A percentile compares a stretch with the other conserved stretches of the same genome.
Conservation (phyloP, 2,113 vertebrate genomes). For the Grantiella picta region DNA sequence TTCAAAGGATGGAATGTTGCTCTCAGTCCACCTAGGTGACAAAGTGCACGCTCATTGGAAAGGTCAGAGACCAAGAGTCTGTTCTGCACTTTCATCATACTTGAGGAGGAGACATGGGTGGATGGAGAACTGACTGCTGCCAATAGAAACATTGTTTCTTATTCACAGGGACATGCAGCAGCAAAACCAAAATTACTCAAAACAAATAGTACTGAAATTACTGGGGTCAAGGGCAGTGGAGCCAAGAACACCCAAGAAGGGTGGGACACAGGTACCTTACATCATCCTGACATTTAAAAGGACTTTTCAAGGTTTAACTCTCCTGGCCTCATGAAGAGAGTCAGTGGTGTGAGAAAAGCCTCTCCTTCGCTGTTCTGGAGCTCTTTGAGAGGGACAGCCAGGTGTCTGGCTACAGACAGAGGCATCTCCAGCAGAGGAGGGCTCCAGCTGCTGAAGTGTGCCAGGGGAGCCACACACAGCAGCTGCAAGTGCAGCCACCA, state of each 20-base stretch:
- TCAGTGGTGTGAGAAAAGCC: neutral
- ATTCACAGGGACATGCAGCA: constrained; percentile 51
- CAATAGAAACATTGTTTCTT: constrained; percentile 57
- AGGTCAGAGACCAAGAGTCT: neutral
- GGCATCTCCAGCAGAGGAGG: neutral
- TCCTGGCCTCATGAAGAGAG: neutral
- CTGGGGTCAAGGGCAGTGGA: constrained; percentile 45
- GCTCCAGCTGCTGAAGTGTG: neutral
- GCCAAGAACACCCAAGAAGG: constrained; percentile 59
- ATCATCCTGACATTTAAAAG: constrained; percentile 21
- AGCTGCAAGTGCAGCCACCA: neutral
- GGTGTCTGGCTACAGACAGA: neutral
- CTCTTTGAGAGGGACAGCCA: neutral
- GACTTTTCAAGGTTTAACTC: neutral
- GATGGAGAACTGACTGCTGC: constrained; percentile 35
- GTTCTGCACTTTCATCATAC: neutral
- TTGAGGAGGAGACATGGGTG: constrained; percentile 17
- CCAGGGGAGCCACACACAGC: neutral
- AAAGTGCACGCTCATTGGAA: fast-evolving
- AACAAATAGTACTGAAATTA: constrained; percentile 57
- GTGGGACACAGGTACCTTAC: constrained; percentile 51
- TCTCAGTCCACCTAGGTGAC: neutral
- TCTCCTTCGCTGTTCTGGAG: neutral
- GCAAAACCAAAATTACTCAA: constrained; percentile 53
- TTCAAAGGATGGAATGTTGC: neutral